phyloP scores from a whole-genome alignment of 2,888 invertebrate genomes.

The Eubasilissa splendida region DNA sequence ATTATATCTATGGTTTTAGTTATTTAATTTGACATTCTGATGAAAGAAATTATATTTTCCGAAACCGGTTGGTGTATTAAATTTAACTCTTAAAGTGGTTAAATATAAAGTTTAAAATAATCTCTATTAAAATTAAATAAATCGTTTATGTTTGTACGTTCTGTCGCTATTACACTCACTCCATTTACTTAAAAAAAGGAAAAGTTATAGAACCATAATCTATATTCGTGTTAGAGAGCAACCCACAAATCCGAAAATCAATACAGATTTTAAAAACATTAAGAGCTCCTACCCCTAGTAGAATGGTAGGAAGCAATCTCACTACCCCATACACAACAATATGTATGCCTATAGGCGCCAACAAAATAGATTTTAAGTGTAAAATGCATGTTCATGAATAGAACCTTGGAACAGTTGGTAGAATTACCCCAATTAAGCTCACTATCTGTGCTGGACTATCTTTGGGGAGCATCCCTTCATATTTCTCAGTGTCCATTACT shows the following conservation, averaged over 20 bases:
- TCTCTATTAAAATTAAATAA: no score
- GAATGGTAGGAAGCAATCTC: background rate
- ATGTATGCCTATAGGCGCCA: conserved; percentile 24
- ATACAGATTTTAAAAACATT: conserved; percentile 40
- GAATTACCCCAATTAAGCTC: conserved; percentile 58
- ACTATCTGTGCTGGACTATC: conserved; percentile 55
- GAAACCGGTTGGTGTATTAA: no score
- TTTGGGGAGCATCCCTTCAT: conserved; percentile 52
- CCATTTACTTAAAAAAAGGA: no score
- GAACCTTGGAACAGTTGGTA: conserved; percentile 56
- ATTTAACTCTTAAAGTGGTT: no score
- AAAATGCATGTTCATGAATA: conserved; percentile 48
- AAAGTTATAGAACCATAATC: no score
- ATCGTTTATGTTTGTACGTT: no score
- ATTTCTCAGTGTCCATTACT: conserved; percentile 10
- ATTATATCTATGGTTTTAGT: no score
- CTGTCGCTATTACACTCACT: no score
- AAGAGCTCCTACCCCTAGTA: background rate
- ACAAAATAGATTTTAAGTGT: conserved; percentile 57
- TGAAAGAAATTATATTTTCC: no score
- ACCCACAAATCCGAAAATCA: conserved; percentile 40
- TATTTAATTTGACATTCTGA: no score
- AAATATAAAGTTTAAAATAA: no score
- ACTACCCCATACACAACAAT: background rate
- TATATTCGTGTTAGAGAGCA: background rate